phyloP scores from a whole-genome alignment of 1,140 invertebrate genomes.

The Hyles euphorbiae region DNA sequence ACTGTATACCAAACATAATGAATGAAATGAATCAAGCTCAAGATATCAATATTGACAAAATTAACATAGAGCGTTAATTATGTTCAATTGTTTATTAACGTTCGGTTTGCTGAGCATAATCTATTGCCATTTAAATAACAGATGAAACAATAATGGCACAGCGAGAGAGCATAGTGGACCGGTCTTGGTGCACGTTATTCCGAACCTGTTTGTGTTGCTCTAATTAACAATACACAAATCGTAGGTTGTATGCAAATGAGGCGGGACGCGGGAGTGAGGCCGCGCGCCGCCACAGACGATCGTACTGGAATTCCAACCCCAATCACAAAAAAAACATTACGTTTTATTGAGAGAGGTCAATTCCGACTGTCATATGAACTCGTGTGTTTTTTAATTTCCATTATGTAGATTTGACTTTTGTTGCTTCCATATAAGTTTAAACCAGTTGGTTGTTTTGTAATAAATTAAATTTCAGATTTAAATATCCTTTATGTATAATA shows the following conservation, averaged over 20 bases:
- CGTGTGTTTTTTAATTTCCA: not conserved
- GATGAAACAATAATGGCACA: constrained; percentile 64
- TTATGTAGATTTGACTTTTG: not conserved
- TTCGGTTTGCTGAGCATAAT: constrained; percentile 39
- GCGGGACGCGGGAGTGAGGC: constrained; percentile 19
- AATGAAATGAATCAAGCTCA: not conserved
- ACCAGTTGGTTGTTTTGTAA: not conserved
- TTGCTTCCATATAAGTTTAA: not conserved
- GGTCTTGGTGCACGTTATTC: constrained; percentile 46
- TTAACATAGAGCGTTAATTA: constrained; percentile 67
- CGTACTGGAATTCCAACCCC: constrained; percentile 34
- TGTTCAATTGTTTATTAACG: constrained; percentile 49
- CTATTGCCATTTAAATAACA: constrained; percentile 70
- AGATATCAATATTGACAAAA: constrained; percentile 50
- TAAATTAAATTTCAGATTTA: not conserved
- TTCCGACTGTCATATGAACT: constrained; percentile 25
- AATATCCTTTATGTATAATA: too few species aligned
- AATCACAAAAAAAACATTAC: constrained; percentile 26
- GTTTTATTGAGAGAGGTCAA: constrained; percentile 31
- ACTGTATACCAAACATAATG: too few species aligned
- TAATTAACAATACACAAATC: constrained; percentile 75
- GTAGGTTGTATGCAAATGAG: constrained; percentile 74
- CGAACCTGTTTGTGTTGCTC: constrained; percentile 68
- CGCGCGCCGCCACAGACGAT: constrained; percentile 16
- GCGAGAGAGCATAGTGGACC: constrained; percentile 51